phyloP scores from a whole-genome alignment of 1,140 invertebrate genomes.

The Delia radicum region DNA sequence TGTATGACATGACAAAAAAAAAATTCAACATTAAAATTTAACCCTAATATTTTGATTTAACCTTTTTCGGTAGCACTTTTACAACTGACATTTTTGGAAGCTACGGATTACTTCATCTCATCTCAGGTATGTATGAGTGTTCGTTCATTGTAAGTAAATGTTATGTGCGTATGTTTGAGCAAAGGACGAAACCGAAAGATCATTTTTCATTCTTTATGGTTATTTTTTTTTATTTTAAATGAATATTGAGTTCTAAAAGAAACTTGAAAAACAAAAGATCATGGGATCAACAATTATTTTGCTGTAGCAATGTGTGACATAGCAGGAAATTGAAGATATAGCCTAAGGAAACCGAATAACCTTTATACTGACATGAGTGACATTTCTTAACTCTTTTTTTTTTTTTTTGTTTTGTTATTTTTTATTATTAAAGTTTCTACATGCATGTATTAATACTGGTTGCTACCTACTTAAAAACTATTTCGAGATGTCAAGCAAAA shows the following conservation, averaged over 20 bases:
- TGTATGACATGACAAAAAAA: background rate
- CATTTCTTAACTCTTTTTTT: conserved; percentile 19
- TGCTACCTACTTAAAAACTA: too few species aligned
- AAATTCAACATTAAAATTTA: background rate
- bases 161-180: background rate
- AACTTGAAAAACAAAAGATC: conserved; percentile 10
- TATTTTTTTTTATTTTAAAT: background rate
- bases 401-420: too few species aligned
- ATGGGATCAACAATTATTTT: conserved; percentile 13
- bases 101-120: conserved; percentile 4
- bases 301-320: conserved; percentile 1
- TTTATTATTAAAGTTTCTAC: too few species aligned
- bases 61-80: background rate
- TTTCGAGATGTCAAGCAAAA: too few species aligned
- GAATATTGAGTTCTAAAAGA: background rate
- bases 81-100: conserved; percentile 11
- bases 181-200: conserved; percentile 6
- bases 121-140: conserved; percentile 8
- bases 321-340: conserved; percentile 12
- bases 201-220: background rate
- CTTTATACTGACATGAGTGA: conserved; percentile 12
- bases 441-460: too few species aligned
- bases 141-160: too few species aligned
- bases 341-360: background rate
- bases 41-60: conserved; percentile 13